Evolutionary conservation across 2,113 vertebrate species (phyloP), one percentile per base, ranked within the genome.

Genomic region (Uria lomvia): DNA sequence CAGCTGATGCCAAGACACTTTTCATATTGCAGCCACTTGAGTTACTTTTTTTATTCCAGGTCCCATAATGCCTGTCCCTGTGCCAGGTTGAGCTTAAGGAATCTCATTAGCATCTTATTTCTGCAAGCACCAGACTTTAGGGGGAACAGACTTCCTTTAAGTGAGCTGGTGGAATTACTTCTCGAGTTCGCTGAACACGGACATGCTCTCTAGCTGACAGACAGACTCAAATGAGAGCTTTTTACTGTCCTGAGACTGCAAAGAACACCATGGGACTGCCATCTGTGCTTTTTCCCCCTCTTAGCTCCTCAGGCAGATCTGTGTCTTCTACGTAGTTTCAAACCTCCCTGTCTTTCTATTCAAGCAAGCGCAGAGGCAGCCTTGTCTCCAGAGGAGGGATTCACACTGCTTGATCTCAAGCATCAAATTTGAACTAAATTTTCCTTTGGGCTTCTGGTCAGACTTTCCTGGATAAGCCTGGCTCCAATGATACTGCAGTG

Each of bases 81-180:
- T 94, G 82, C 86, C 91, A 96, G 76, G 59, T 15, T 97, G 60
- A 86, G 71, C 60, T 97, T 92, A 75, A 77, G 60, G 24, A 93
- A 43, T 78, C 77, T 94, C 30, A 56, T 65, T 83, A 84, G 21
- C 43, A 42, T 92, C 82, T 92, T 59, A 88, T 68, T 95, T 91
- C 60, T 84, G 36, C 56, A n/a, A 94, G 76, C 8, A 42, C 67
- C 43, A 77, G 72, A 52, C 63, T 88, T 93, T 2, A 92, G 63
- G n/a, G 4, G 75, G 36, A 94, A 26, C 47, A 88, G 71, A 11
- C 36, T 86, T 79, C 55, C 47, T 90, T 86, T 86, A 83, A 70
- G 36, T 79, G 90, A 79, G 38, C 36, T 92, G 47, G 11, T 89
- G 34, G 60, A 72, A 67, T 40, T 94, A 43, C 27, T 89, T 81